Percentiles rank a stretch among this genome's conserved stretches.
Evolutionary conservation across 2,797 vertebrate species (phyloP).

Genomic region (Helicolenus hilgendorfi): DNA sequence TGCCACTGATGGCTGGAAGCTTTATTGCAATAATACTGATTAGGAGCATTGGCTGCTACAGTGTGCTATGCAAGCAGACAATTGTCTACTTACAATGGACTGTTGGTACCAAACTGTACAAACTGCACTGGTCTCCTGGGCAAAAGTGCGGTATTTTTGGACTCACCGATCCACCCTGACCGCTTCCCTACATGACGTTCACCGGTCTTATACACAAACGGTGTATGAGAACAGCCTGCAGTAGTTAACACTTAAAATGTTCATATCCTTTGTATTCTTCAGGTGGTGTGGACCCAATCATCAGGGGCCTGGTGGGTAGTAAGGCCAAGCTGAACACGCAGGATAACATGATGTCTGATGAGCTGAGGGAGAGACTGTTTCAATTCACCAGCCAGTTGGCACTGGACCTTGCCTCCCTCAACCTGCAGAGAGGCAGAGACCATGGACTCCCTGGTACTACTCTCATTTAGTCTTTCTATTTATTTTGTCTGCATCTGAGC

Average conservation of each 20-base stretch:
- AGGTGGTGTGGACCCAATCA: constrained; percentile 88
- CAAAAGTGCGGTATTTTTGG: too few relatives aligned
- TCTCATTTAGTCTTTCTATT: background rate
- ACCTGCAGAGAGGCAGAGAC: constrained; percentile 93
- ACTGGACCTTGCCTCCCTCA: constrained; percentile 92
- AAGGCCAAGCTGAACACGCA: constrained; percentile 85
- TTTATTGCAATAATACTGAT: too few relatives aligned
- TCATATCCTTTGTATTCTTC: background rate
- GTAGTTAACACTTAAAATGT: background rate
- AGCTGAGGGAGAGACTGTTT: constrained; percentile 85
- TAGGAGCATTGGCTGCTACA: too few relatives aligned
- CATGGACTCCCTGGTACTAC: constrained; percentile 92
- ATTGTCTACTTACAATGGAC: background rate
- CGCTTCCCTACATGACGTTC: rapidly evolving
- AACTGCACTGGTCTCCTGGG: too few relatives aligned
- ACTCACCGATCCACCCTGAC: rapidly evolving
- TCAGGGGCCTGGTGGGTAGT: constrained; percentile 82
- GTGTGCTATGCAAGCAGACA: background rate
- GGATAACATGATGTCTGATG: constrained; percentile 77
- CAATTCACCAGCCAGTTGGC: constrained; percentile 69
- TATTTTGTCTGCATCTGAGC: background rate
- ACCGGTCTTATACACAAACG: too few relatives aligned
- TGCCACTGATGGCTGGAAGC: too few relatives aligned
- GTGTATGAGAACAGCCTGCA: too few relatives aligned
- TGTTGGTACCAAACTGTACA: background rate